A percentile compares a stretch with the other conserved stretches of the same genome.
Evolutionary conservation across 2,113 vertebrate species (phyloP).

Genomic region (Mola mola): DNA sequence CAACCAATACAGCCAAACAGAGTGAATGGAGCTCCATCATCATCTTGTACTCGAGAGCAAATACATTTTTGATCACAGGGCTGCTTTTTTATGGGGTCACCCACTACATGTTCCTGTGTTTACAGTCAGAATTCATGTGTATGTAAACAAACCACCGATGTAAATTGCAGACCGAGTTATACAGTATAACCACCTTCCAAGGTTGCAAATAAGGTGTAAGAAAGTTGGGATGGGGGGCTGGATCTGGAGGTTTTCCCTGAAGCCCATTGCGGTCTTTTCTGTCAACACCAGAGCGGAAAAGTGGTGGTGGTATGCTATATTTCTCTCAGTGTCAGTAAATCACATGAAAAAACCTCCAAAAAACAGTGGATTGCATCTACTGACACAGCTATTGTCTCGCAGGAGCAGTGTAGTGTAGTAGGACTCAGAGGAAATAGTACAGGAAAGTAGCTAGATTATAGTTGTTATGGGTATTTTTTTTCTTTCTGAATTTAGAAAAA

Average conservation of each 20-base stretch:
- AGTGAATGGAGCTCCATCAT: neutral
- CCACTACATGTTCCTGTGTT: conserved; percentile 13
- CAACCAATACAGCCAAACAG: neutral
- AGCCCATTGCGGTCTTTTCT: neutral
- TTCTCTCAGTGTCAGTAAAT: too few relatives aligned
- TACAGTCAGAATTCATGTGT: conserved; percentile 1
- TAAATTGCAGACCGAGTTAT: conserved; percentile 4
- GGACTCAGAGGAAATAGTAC: too few relatives aligned
- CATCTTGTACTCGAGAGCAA: neutral
- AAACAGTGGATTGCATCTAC: too few relatives aligned
- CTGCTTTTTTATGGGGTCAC: neutral
- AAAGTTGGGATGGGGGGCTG: neutral
- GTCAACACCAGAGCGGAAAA: neutral
- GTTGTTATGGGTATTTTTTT: too few relatives aligned
- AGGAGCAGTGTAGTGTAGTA: too few relatives aligned
- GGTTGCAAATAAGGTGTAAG: neutral
- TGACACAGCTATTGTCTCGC: too few relatives aligned
- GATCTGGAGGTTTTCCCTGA: conserved; percentile 3
- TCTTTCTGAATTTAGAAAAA: too few relatives aligned
- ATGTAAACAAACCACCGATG: conserved; percentile 8
- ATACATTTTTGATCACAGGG: neutral
- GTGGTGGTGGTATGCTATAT: too few relatives aligned
- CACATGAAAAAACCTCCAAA: too few relatives aligned
- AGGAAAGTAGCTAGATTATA: too few relatives aligned
- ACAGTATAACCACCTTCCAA: neutral